Base-by-base conservation (phyloP, 2,888 invertebrate genomes). In the Synergus umbraculus region DNA sequence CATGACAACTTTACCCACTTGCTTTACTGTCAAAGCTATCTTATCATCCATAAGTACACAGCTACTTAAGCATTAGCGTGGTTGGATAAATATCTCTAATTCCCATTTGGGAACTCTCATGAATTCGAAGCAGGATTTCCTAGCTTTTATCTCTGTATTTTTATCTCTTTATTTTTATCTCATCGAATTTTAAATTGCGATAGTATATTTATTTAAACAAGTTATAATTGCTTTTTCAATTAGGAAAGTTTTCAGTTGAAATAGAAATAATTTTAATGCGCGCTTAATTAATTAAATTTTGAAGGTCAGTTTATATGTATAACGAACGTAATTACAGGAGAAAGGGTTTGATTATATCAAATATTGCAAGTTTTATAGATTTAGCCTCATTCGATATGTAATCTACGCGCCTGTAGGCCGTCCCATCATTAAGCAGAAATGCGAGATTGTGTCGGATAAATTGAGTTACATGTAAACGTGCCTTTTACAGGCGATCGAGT, bases 401-500 rank as follows among this genome's bases (percentile, higher is more conserved):
- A 73, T 73, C 37, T 58, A 37, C 69, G 49, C 58, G 73, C 54
- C n/a, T 18, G 29, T 41, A 73, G 54, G 9, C 37, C 13, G n/a
- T 15, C 4, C 29, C 22, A 63, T 63, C 15, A 73, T 41, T 54
- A 41, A 41, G 54, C 15, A 37, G 29, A 77, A 83, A 81, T 78
- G 29, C 58, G 29, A 79, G 73, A 79, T 81, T 63, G 63, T 58
- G 78, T 22, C 12, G 78, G 76, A 80, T 83, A 83, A 82, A 77
- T 37, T 46, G 15, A 22, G 76, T 78, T 76, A 67, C 49, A 76
- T 77, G 73, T 76, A 46, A 18, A 79, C 78, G 54, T 63, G 54
- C 77, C 22, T 54, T 63, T 81, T 76, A 73, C 81, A 81, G 81
- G 78, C 79, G 78, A 83, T 79, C 76, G 64, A 66, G 76, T 65